Evolutionary conservation across 2,113 vertebrate genomes (phyloP).

Genomic region (Oncorhynchus mykiss): DNA sequence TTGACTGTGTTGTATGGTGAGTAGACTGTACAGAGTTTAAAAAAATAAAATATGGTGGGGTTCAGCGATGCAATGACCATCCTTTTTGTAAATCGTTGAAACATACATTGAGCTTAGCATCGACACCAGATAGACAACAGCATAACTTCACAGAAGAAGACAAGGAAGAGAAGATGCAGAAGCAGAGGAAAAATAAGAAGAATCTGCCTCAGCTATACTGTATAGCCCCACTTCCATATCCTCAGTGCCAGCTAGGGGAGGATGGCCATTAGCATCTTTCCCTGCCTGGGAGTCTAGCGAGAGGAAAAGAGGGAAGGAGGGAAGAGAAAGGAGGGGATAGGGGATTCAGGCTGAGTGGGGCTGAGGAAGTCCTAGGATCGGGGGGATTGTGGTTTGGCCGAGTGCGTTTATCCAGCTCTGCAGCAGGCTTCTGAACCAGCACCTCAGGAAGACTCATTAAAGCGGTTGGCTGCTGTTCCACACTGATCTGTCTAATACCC

Average conservation of each 20-base stretch:
- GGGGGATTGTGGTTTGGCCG: slow-evolving; percentile 52
- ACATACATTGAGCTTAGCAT: no score
- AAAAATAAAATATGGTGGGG: no score
- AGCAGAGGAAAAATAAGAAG: no score
- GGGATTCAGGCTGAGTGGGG: slow-evolving; percentile 22
- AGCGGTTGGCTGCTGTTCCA: slow-evolving; percentile 63
- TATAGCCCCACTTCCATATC: not conserved
- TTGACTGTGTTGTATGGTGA: not conserved
- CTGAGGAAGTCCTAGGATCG: slow-evolving; percentile 55
- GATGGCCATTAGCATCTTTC: not conserved
- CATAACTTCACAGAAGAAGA: no score
- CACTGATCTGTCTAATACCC: slow-evolving; percentile 71
- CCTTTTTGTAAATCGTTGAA: no score
- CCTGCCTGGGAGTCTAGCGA: not conserved
- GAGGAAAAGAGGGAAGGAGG: no score
- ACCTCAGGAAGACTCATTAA: slow-evolving; percentile 74
- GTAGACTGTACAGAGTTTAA: no score
- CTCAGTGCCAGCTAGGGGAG: slow-evolving; percentile 2
- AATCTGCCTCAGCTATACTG: no score
- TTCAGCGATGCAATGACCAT: no score
- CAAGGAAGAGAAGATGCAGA: no score
- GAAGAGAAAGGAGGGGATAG: no score
- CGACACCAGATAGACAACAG: no score
- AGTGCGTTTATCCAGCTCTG: slow-evolving; percentile 70
- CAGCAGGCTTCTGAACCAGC: slow-evolving; percentile 71